phyloP scores from a whole-genome alignment of 1,140 invertebrate species.

The Hyles vespertilio region DNA sequence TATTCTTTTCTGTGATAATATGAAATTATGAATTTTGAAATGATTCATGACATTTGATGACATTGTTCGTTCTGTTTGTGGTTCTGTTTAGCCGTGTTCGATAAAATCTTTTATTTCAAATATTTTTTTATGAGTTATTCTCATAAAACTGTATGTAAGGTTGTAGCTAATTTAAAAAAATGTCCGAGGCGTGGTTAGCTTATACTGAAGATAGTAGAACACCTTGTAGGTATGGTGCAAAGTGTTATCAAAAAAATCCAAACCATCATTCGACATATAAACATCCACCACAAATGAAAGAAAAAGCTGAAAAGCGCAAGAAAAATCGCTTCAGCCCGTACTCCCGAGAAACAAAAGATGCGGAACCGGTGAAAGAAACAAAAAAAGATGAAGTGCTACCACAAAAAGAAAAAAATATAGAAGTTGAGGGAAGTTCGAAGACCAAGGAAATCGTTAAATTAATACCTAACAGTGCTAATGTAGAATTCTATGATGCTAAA shows the following conservation, averaged over 20 bases:
- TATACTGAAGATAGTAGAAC: constrained; percentile 57
- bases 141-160: not conserved
- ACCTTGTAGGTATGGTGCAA: constrained; percentile 85
- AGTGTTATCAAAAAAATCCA: constrained; percentile 91
- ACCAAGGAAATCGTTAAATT: not conserved
- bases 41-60: no score
- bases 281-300: constrained; percentile 79
- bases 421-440: not conserved
- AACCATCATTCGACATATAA: constrained; percentile 85
- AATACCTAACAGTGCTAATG: constrained; percentile 21
- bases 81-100: no score
- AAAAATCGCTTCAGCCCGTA: constrained; percentile 45
- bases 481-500: constrained; percentile 33
- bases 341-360: constrained; percentile 5
- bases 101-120: not conserved
- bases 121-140: not conserved
- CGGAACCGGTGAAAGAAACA: constrained; percentile 22
- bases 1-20: no score
- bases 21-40: no score
- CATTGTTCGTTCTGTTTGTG: no score
- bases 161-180: constrained; percentile 19
- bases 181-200: constrained; percentile 53
- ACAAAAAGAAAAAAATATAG: constrained; percentile 10
- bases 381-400: constrained; percentile 19
- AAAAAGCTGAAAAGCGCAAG: constrained; percentile 16